A percentile compares a stretch with the other conserved stretches of the same genome.
Evolutionary conservation across 1,140 invertebrate genomes (phyloP).

Genomic region (Arion vulgaris): DNA sequence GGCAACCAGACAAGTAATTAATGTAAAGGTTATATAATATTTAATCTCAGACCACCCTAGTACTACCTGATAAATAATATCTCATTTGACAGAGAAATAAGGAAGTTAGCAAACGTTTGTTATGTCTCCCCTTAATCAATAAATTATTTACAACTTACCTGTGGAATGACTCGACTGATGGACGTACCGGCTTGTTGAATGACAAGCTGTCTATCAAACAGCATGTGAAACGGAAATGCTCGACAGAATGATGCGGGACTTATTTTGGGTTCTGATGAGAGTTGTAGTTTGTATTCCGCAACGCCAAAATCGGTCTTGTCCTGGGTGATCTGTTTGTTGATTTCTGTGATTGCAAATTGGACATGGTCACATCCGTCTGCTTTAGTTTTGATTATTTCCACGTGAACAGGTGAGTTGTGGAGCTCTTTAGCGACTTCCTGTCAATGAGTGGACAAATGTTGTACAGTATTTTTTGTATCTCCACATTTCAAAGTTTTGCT

Average conservation of each 20-base stretch:
- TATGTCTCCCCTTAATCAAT: too few species aligned
- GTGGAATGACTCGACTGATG: slow-evolving; percentile 86
- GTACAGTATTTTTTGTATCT: neutral
- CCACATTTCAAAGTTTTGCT: too few species aligned
- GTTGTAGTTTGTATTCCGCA: slow-evolving; percentile 48
- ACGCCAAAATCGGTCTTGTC: slow-evolving; percentile 41
- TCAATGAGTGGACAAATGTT: too few species aligned
- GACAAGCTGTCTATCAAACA: slow-evolving; percentile 89
- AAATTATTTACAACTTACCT: too few species aligned
- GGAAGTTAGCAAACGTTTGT: too few species aligned
- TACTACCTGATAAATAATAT: too few species aligned
- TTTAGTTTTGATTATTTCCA: slow-evolving; percentile 87
- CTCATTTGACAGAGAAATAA: too few species aligned
- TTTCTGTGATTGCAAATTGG: slow-evolving; percentile 92
- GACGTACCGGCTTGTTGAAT: slow-evolving; percentile 90
- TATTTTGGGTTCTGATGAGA: slow-evolving; percentile 59
- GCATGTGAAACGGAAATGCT: slow-evolving; percentile 94
- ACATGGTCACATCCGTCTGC: slow-evolving; percentile 87
- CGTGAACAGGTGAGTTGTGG: slow-evolving; percentile 92
- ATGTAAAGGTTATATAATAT: too few species aligned
- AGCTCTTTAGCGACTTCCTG: slow-evolving; percentile 88
- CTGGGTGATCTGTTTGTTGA: slow-evolving; percentile 76
- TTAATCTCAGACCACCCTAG: too few species aligned
- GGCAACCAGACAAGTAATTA: too few species aligned
- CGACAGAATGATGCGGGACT: slow-evolving; percentile 92